Percentiles rank a stretch among this genome's conserved stretches.
phyloP scores from a whole-genome alignment of 2,797 vertebrate genomes.

The Clamator glandarius region DNA sequence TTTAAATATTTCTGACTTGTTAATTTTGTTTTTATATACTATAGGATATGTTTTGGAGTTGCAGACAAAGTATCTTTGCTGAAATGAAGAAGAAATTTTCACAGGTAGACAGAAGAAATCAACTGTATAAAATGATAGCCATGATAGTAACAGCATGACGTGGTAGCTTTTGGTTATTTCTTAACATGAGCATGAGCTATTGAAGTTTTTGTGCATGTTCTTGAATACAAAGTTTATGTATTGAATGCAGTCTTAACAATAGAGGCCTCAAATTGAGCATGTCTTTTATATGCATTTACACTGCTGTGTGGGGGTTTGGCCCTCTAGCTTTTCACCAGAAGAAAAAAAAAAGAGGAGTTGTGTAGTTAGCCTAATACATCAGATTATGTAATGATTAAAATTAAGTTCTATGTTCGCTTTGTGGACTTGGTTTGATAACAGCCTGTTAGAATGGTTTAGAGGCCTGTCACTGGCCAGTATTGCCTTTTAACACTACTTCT shows the following conservation, averaged over 20 bases:
- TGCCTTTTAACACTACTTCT: not conserved
- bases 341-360: not conserved
- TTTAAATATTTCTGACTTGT: constrained; percentile 29
- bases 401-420: not conserved
- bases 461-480: not conserved
- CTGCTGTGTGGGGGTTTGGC: not conserved
- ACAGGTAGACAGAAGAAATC: constrained; percentile 86
- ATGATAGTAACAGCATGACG: constrained; percentile 73
- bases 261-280: not conserved
- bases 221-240: not conserved
- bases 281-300: not conserved
- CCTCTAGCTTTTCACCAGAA: not conserved
- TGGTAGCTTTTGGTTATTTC: constrained; percentile 50
- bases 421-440: not conserved
- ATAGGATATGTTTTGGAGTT: constrained; percentile 96
- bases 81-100: constrained; percentile 97
- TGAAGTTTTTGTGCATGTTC: constrained; percentile 65
- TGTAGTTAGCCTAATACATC: not conserved
- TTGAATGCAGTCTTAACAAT: not conserved
- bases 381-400: not conserved
- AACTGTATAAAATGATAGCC: constrained; percentile 54
- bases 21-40: constrained; percentile 78
- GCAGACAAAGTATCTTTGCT: constrained; percentile 98
- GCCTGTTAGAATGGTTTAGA: not conserved
- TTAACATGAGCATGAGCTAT: constrained; percentile 71